phyloP scores from a whole-genome alignment of 37 sponge, comb jelly and placozoan species.

The Dysidea cf. avara region DNA sequence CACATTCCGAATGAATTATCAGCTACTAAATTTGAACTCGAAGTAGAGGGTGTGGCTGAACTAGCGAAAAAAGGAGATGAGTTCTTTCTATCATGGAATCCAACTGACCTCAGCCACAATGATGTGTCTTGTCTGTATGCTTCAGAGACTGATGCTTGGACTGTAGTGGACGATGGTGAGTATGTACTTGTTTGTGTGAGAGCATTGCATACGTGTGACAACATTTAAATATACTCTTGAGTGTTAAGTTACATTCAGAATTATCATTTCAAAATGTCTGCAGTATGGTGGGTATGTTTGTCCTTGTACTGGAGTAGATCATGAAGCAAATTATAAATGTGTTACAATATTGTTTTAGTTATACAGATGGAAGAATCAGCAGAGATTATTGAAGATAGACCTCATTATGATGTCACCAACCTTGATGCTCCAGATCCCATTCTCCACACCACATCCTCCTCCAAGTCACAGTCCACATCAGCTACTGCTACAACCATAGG shows the following conservation, averaged over 20 bases:
- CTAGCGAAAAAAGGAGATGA: slow-evolving; percentile 51
- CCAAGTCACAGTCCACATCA: neutral
- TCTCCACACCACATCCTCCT: neutral
- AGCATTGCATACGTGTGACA: neutral
- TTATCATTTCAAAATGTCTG: too few species aligned
- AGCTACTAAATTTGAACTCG: slow-evolving; percentile 68
- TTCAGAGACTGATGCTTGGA: slow-evolving; percentile 60
- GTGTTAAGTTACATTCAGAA: too few species aligned
- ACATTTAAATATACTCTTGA: neutral
- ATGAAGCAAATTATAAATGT: too few species aligned
- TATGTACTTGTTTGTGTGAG: neutral
- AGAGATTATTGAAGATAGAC: too few species aligned
- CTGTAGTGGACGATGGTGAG: slow-evolving; percentile 54
- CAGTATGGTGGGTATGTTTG: too few species aligned
- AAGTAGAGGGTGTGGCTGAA: slow-evolving; percentile 47
- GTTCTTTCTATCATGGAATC: slow-evolving; percentile 51
- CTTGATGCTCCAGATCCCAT: slow-evolving; percentile 48
- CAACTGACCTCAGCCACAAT: slow-evolving; percentile 51
- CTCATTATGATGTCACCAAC: slow-evolving; percentile 16
- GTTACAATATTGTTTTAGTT: too few species aligned
- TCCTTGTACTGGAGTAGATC: too few species aligned
- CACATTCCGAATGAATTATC: slow-evolving; percentile 71
- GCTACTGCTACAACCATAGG: neutral
- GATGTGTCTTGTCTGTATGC: slow-evolving; percentile 69
- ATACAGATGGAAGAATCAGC: slow-evolving; percentile 14